Conservation (phyloP, 92 coral and sea anemone species). For the Meandrina meandrites region DNA sequence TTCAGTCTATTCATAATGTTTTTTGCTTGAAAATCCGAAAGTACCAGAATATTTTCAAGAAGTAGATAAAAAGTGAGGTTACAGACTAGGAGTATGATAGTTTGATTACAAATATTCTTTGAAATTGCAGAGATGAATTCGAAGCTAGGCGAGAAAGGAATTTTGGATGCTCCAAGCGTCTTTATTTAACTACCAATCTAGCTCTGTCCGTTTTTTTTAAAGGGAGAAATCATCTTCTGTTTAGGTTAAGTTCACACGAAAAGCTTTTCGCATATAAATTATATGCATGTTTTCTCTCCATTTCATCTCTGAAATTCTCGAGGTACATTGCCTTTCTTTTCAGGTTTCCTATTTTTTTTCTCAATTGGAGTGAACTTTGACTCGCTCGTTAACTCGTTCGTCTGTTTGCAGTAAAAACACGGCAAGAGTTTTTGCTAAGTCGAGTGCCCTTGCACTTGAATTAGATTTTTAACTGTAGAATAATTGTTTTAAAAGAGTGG, state of each 20-base stretch:
- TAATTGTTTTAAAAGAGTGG: slow-evolving; percentile 52
- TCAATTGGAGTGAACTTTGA: slow-evolving; percentile 15
- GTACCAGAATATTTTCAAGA: background rate
- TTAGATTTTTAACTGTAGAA: slow-evolving; percentile 50
- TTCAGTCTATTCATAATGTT: background rate
- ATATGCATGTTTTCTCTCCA: background rate
- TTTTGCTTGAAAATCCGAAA: background rate
- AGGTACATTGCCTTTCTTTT: background rate
- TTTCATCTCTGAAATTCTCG: slow-evolving; percentile 10
- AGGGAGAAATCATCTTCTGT: background rate
- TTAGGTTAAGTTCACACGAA: background rate
- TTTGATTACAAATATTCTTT: background rate
- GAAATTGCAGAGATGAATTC: slow-evolving; percentile 19
- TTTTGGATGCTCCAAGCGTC: slow-evolving; percentile 16
- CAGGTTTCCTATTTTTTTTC: background rate
- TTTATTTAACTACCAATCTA: slow-evolving; percentile 26
- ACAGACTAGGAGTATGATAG: background rate
- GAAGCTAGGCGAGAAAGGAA: slow-evolving; percentile 7
- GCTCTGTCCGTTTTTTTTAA: background rate
- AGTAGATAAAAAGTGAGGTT: background rate
- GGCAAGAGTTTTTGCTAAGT: slow-evolving; percentile 6
- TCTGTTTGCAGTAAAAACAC: slow-evolving; percentile 13
- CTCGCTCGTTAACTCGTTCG: slow-evolving; percentile 6
- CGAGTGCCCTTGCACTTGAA: slow-evolving; percentile 1
- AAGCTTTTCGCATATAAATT: background rate